Percentiles rank a stretch among this genome's conserved stretches.
phyloP scores from a whole-genome alignment of 2,888 invertebrate genomes.

The Polymixis lichenea region DNA sequence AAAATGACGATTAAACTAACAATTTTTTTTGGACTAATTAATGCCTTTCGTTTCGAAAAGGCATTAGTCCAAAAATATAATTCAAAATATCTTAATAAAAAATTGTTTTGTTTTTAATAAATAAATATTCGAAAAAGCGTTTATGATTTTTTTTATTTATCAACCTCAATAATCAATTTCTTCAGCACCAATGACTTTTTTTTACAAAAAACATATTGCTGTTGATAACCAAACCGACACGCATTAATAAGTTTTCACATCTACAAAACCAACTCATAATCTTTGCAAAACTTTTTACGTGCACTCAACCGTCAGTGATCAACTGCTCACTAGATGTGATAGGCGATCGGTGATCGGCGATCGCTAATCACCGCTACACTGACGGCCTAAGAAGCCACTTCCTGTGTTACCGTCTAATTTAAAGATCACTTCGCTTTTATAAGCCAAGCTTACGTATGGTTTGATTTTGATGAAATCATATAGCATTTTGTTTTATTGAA shows the following conservation, averaged over 20 bases:
- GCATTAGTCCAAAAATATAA: too few species aligned
- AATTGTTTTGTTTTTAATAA: too few species aligned
- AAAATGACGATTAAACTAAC: too few species aligned
- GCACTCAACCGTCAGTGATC: conserved; percentile 82
- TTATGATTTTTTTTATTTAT: too few species aligned
- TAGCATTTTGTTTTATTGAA: conserved; percentile 57
- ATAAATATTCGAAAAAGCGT: too few species aligned
- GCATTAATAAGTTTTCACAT: neutral
- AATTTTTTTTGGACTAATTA: too few species aligned
- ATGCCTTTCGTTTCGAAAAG: too few species aligned
- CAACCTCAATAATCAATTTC: too few species aligned
- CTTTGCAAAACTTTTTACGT: conserved; percentile 79
- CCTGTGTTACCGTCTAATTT: conserved; percentile 89
- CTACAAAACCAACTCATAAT: conserved; percentile 58
- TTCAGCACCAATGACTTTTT: too few species aligned
- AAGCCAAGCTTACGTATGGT: conserved; percentile 65
- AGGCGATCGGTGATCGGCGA: conserved; percentile 84
- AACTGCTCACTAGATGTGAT: conserved; percentile 83
- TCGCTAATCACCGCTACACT: conserved; percentile 86
- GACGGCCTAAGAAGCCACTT: conserved; percentile 90
- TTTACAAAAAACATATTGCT: too few species aligned
- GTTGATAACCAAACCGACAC: too few species aligned
- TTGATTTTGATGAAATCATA: conserved; percentile 70
- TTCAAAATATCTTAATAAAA: too few species aligned
- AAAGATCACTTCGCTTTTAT: conserved; percentile 83